These are phyloP conservation scores for Hyperopisus bebe DNA, from an alignment of 2,113 vertebrate species.

Conservation along the genomic window DNA sequence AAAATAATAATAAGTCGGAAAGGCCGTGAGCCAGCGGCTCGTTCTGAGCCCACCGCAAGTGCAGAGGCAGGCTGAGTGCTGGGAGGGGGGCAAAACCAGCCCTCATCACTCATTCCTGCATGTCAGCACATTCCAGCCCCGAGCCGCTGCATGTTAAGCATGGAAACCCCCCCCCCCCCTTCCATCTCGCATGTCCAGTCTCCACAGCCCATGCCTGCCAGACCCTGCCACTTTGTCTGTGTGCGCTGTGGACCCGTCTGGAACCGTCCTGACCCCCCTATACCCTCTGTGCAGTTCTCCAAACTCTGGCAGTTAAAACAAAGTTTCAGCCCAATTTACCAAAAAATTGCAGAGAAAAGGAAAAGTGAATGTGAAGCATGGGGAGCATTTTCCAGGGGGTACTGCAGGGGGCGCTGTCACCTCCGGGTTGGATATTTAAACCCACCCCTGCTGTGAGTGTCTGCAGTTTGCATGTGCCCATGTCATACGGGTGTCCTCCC, in stretches of 20 bases:
- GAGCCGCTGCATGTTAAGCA: conserved; percentile 28
- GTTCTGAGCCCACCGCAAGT: conserved; percentile 42
- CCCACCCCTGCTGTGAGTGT: neutral
- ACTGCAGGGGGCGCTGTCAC: neutral
- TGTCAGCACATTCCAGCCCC: conserved; percentile 62
- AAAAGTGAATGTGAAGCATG: neutral
- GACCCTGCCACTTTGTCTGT: conserved; percentile 40
- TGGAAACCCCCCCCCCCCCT: conserved; percentile 24
- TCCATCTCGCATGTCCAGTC: neutral
- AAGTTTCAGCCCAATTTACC: neutral
- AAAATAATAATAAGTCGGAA: conserved; percentile 49
- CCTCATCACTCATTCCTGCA: conserved; percentile 64
- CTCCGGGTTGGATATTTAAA: neutral
- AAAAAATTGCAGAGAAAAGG: neutral
- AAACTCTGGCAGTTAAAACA: neutral
- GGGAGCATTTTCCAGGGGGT: neutral
- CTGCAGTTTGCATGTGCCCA: neutral
- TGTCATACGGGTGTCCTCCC: neutral
- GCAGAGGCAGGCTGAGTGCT: conserved; percentile 37
- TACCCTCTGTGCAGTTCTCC: neutral
- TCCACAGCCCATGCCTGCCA: conserved; percentile 31
- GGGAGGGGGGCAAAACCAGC: conserved; percentile 55
- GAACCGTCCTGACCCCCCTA: neutral
- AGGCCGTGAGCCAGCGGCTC: conserved; percentile 25
- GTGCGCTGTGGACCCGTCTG: neutral